Evolutionary conservation across 1,140 invertebrate species (phyloP), one percentile per base, ranked within the genome.

Genomic region (Lethocerus indicus): DNA sequence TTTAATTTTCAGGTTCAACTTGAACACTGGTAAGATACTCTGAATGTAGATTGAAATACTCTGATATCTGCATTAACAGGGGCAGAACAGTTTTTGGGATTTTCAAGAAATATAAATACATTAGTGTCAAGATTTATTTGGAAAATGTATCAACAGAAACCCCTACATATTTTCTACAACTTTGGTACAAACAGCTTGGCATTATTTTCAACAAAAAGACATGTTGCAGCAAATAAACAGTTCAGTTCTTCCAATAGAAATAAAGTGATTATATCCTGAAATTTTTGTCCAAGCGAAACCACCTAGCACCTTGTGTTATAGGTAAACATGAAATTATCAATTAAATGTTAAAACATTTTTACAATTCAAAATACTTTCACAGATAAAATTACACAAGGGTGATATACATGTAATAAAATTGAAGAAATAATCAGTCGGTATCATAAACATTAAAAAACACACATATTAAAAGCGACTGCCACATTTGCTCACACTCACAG

Each of bases 181-280:
- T 47, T 52, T 52, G 51, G 45, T 52, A 49, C 46, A 52, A 52
- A 52, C 49, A 52, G 45, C 46, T 47, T 52, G 35, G 26, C 43
- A 41, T 52, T 18, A 45, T 35, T 42, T 49, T 41, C 26, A 18
- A 42, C 24, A 40, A 21, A 12, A 48, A 48, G 20, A 18, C 12
- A 28, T 37, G 14, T 25, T 18, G 32, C 14, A 13, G 32, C n/a
- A 48, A 18, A 16, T 16, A n/a, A 32, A 35, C 16, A 48, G 29
- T 32, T 24, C 29, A 6, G 13, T 16, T 20, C 16, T 7, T 23
- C 32, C 26, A 47, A 24, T 43, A n/a, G n/a, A n/a, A n/a, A n/a
- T n/a, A n/a, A n/a, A n/a, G n/a, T n/a, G n/a, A n/a, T n/a, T n/a
- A n/a, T n/a, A n/a, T n/a, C n/a, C n/a, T n/a, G n/a, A n/a, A n/a